Conservation (phyloP, 1,140 invertebrate species). For the Drosophila pandora region DNA sequence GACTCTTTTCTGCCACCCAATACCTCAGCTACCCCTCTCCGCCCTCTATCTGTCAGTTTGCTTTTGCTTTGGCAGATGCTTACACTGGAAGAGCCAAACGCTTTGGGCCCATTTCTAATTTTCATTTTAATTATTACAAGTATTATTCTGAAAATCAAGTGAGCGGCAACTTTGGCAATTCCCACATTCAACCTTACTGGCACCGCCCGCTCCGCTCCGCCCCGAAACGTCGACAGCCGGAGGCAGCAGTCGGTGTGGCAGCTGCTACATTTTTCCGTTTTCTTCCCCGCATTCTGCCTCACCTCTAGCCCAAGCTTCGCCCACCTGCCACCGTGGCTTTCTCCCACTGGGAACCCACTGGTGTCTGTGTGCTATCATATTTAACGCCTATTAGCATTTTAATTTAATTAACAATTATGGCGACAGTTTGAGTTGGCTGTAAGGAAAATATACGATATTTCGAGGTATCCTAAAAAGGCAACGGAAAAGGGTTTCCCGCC, state of each 20-base stretch:
- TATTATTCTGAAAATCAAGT: conserved; percentile 78
- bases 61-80: conserved; percentile 58
- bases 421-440: conserved; percentile 69
- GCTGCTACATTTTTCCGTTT: conserved; percentile 63
- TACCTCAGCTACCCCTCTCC: background rate
- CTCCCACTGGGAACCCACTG: conserved; percentile 4
- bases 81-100: conserved; percentile 30
- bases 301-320: conserved; percentile 3
- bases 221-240: background rate
- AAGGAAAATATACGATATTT: conserved; percentile 25
- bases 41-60: conserved; percentile 31
- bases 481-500: conserved; percentile 4
- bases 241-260: conserved; percentile 36
- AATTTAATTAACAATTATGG: conserved; percentile 81
- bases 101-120: conserved; percentile 69
- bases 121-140: conserved; percentile 80
- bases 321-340: conserved; percentile 19
- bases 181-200: conserved; percentile 3
- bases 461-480: background rate
- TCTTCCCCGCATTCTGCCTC: conserved; percentile 14
- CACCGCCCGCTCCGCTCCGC: conserved; percentile 1
- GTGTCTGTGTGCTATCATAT: conserved; percentile 70
- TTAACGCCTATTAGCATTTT: conserved; percentile 80
- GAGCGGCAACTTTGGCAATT: conserved; percentile 62
- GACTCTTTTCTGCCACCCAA: conserved; percentile 1